Conservation (phyloP, 2,797 vertebrate species). For the Garrulus glandarius region DNA sequence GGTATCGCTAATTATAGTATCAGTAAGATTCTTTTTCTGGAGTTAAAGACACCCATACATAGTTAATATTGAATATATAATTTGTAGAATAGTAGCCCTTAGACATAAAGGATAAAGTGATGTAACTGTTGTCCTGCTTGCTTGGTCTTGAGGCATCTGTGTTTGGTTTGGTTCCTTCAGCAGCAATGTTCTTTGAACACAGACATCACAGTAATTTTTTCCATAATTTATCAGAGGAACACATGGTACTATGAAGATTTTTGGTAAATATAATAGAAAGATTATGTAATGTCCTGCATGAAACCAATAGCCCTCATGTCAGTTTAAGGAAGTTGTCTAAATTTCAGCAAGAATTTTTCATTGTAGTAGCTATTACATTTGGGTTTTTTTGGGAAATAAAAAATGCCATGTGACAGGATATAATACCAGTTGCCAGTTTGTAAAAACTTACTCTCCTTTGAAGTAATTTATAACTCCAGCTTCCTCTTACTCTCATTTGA, state of each 20-base stretch:
- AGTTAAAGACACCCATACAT: not conserved
- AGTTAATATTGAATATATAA: not conserved
- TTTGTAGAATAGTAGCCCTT: not conserved
- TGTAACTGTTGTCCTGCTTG: not conserved
- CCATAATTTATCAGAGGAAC: not conserved
- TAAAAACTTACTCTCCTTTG: not conserved
- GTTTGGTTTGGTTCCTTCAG: not conserved
- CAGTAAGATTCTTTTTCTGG: not conserved
- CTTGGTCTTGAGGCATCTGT: not conserved
- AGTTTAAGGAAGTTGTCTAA: not conserved
- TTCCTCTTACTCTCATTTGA: not conserved
- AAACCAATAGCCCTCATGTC: not conserved
- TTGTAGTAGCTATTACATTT: not conserved
- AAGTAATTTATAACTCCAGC: not conserved
- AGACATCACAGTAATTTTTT: not conserved
- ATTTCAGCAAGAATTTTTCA: not conserved
- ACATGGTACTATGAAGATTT: not conserved
- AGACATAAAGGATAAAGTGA: not conserved
- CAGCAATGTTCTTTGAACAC: not conserved
- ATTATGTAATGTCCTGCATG: not conserved
- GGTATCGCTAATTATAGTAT: not conserved
- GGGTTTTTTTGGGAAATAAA: fast-evolving
- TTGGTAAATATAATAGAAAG: not conserved
- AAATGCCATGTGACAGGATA: not conserved
- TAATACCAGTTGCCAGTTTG: not conserved